Percentiles rank a stretch among this genome's conserved stretches.
Conservation (phyloP, 2,888 invertebrate species). For the Megalurothrips usitatus region DNA sequence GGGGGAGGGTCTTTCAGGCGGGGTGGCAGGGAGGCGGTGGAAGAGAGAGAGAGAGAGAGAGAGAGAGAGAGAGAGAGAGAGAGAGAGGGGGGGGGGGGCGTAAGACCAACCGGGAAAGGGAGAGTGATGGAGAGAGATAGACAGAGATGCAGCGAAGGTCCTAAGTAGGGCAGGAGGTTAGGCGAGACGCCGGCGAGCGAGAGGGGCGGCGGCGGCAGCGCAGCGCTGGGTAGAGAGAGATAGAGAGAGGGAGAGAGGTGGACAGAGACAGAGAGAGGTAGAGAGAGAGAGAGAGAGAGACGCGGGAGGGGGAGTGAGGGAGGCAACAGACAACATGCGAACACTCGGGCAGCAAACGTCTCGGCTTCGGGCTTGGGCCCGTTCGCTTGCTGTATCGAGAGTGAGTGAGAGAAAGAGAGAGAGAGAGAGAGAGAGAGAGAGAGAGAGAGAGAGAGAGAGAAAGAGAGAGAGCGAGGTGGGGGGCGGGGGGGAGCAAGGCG, state of each 20-base stretch:
- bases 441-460: too few relatives aligned
- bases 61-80: not conserved
- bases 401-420: too few relatives aligned
- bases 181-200: not conserved
- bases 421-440: too few relatives aligned
- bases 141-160: conserved; percentile 10
- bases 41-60: not conserved
- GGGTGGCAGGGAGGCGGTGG: not conserved
- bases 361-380: too few relatives aligned
- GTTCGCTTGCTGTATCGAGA: too few relatives aligned
- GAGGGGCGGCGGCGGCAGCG: not conserved
- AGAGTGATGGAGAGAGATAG: not conserved
- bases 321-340: not conserved
- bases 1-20: not conserved
- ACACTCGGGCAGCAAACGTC: too few relatives aligned
- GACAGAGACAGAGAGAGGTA: not conserved
- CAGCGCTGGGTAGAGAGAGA: not conserved
- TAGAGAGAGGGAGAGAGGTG: not conserved
- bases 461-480: too few relatives aligned
- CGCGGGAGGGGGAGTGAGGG: not conserved
- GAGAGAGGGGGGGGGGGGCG: not conserved
- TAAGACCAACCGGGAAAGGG: not conserved
- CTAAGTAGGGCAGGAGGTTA: conserved; percentile 26
- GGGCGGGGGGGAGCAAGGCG: too few relatives aligned
- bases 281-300: not conserved